Conservation (phyloP, 2,888 invertebrate genomes). For the Cylindroiulus punctatus region DNA sequence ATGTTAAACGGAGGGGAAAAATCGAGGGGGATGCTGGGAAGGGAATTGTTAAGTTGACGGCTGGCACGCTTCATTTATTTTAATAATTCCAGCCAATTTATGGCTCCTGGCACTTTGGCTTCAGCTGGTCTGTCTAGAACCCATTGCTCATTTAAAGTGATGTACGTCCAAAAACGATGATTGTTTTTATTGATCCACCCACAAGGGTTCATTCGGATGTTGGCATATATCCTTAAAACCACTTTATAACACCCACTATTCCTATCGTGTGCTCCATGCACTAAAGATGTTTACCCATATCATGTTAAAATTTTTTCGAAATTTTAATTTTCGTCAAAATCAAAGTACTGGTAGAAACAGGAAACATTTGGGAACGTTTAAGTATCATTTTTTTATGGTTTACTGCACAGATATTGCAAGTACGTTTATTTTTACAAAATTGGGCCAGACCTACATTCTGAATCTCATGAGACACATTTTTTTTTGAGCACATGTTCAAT, state of each 20-base stretch:
- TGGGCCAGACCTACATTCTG: too few relatives aligned
- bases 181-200: not conserved
- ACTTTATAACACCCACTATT: too few relatives aligned
- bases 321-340: too few relatives aligned
- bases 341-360: too few relatives aligned
- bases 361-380: too few relatives aligned
- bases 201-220: not conserved
- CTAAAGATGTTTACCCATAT: too few relatives aligned
- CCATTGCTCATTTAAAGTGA: not conserved
- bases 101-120: not conserved
- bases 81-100: conserved; percentile 25
- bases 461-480: too few relatives aligned
- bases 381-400: too few relatives aligned
- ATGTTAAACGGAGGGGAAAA: conserved; percentile 22
- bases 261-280: too few relatives aligned
- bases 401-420: too few relatives aligned
- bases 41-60: conserved; percentile 6
- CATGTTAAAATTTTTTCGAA: too few relatives aligned
- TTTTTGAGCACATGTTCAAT: not conserved
- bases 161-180: not conserved
- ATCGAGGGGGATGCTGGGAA: not conserved
- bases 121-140: not conserved
- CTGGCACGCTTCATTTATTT: not conserved
- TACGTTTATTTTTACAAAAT: too few relatives aligned
- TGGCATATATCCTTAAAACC: not conserved